Base-by-base conservation (phyloP, 1,140 invertebrate species). In the Panonychus citri region DNA sequence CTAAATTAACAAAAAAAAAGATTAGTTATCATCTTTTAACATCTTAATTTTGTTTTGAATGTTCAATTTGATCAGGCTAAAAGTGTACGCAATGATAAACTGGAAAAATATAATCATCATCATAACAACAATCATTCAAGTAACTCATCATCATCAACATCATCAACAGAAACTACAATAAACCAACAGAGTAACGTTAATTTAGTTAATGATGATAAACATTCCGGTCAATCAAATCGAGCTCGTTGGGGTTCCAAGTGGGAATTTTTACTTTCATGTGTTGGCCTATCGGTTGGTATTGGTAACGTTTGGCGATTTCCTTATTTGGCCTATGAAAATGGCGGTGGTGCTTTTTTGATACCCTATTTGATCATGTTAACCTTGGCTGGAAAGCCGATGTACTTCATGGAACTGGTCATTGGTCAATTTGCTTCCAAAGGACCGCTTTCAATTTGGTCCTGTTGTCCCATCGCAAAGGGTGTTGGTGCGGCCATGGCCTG, bases 381-480 rank as follows among this genome's bases (percentile, higher is more conserved):
- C 3, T 59, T 77, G 3, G 72, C 81, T 25, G 82, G 81, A 1
- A 71, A 83, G 34, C 82, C 83, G 0, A 71, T 82, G 19, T 76
- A 81, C 40, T 77, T 85, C 55, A 71, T 85, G 58, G 83, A 86
- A 68, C 74, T 85, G 4, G 74, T 79, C 0, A 67, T 84, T 4
- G 83, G 83, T 3, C 83, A 85, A 66, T 78, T 83, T 61, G 79
- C 79, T 39, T 78, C 81, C 62, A 76, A 77, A 65, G 81, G 81
- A 48, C 76, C 80, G 19, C 77, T 81, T 40, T 81, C 80, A 17
- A 74, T 81, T 46, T 86, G 82, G 81, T 74, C 78, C 60, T 81
- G 82, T 56, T 80, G 81, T 27, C 82, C 83, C 2, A 73, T 85
- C 28, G 80, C 84, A 62, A 80, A 77, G 78, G 82, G 81, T 25